A percentile compares a stretch with the other conserved stretches of the same genome.
Conservation (phyloP, 2,797 vertebrate genomes). For the Lepidocolaptes lacrymiger region DNA sequence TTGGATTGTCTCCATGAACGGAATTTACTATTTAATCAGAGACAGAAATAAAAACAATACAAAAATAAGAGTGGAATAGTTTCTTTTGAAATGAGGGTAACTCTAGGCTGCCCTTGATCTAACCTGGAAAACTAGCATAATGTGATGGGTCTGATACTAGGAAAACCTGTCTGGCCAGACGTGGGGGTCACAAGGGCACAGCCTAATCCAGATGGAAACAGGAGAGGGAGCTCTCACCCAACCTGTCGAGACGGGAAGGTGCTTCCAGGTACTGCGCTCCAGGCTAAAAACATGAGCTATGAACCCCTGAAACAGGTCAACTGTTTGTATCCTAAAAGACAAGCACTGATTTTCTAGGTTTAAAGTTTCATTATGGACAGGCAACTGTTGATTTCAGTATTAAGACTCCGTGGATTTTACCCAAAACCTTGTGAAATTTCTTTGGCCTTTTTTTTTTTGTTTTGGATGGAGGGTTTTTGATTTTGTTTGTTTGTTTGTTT, state of each 20-base stretch:
- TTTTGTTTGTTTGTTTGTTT: background rate
- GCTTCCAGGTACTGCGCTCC: background rate
- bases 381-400: background rate
- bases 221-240: conserved; percentile 57
- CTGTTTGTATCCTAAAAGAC: background rate
- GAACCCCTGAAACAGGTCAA: background rate
- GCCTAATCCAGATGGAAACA: background rate
- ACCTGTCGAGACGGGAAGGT: background rate
- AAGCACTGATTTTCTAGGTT: background rate
- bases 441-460: accelerated
- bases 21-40: background rate
- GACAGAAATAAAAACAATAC: background rate
- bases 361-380: background rate
- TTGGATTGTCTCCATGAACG: background rate
- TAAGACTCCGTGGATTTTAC: background rate
- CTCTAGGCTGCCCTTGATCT: background rate
- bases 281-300: background rate
- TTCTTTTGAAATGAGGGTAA: background rate
- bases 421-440: background rate
- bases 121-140: background rate
- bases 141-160: background rate
- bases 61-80: background rate
- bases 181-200: background rate
- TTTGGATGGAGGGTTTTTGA: background rate
- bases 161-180: background rate